Evolutionary conservation across 2,113 vertebrate genomes (phyloP).

Genomic region (Sinocyclocheilus anshuiensis): DNA sequence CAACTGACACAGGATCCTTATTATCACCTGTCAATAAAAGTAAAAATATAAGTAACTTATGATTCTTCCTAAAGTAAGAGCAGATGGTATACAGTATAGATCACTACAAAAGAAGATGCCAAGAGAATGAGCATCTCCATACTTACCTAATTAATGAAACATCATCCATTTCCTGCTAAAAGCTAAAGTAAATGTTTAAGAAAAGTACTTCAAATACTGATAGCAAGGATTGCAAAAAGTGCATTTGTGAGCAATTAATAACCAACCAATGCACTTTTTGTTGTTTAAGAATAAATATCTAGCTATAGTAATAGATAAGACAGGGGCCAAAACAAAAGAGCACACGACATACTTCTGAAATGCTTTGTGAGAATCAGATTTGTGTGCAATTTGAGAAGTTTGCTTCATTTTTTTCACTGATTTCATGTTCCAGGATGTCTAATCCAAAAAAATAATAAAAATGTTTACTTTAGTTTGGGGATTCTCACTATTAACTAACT

Average conservation of each 20-base stretch:
- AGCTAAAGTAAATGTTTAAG: conserved; percentile 1
- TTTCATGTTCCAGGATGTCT: not conserved
- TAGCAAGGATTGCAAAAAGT: not conserved
- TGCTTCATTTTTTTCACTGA: not conserved
- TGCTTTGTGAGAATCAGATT: not conserved
- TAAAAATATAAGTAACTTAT: not conserved
- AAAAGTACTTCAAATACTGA: not conserved
- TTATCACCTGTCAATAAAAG: not conserved
- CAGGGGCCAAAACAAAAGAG: not conserved
- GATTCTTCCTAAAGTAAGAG: not conserved
- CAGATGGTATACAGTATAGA: not conserved
- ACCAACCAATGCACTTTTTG: not conserved
- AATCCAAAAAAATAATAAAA: not conserved
- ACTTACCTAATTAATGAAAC: not conserved
- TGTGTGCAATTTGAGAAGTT: not conserved
- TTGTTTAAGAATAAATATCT: not conserved
- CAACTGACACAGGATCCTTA: not conserved
- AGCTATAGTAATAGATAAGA: not conserved
- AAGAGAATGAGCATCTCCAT: not conserved
- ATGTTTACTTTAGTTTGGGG: not conserved
- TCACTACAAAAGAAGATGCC: not conserved
- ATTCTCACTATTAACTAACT: too few relatives aligned
- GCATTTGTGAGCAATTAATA: not conserved
- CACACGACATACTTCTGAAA: not conserved
- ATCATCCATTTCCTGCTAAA: not conserved